Conservation (phyloP, 1,140 invertebrate genomes). For the Conus betulinus region DNA sequence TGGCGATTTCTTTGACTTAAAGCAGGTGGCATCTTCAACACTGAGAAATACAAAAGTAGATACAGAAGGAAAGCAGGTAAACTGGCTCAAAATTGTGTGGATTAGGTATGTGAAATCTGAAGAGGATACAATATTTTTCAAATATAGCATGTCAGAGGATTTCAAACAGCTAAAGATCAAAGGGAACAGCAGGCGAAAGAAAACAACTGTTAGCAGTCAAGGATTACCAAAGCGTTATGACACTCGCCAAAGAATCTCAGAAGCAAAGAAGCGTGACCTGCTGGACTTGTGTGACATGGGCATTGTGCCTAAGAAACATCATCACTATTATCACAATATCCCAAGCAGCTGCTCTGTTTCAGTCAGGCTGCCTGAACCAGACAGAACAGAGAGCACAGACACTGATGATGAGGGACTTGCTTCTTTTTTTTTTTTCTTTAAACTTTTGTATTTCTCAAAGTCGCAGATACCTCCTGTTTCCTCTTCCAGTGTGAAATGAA, state of each 20-base stretch:
- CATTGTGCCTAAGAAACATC: slow-evolving; percentile 17
- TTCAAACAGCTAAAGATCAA: slow-evolving; percentile 15
- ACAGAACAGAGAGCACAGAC: slow-evolving; percentile 12
- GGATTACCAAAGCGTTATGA: slow-evolving; percentile 12
- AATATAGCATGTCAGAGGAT: slow-evolving; percentile 4
- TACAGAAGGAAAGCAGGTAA: slow-evolving; percentile 20
- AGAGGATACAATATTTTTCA: slow-evolving; percentile 21
- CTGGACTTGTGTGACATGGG: neutral
- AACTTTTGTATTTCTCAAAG: neutral
- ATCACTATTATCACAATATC: neutral
- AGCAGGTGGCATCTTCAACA: neutral
- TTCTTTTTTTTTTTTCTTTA: neutral
- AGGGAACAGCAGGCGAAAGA: slow-evolving; percentile 9
- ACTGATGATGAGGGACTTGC: slow-evolving; percentile 7
- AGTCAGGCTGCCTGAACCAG: slow-evolving; percentile 9
- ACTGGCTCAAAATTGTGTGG: slow-evolving; percentile 26
- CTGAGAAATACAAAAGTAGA: slow-evolving; percentile 22
- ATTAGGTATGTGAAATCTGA: slow-evolving; percentile 28
- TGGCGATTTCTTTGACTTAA: slow-evolving; percentile 11
- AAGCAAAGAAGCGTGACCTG: slow-evolving; percentile 31
- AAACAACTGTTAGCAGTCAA: neutral
- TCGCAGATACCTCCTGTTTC: neutral
- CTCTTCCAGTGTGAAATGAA: neutral
- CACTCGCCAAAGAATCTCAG: neutral
- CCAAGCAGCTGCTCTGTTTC: slow-evolving; percentile 6